Conservation (phyloP, 1,140 invertebrate genomes). For the Tetramorium parvispinum region DNA sequence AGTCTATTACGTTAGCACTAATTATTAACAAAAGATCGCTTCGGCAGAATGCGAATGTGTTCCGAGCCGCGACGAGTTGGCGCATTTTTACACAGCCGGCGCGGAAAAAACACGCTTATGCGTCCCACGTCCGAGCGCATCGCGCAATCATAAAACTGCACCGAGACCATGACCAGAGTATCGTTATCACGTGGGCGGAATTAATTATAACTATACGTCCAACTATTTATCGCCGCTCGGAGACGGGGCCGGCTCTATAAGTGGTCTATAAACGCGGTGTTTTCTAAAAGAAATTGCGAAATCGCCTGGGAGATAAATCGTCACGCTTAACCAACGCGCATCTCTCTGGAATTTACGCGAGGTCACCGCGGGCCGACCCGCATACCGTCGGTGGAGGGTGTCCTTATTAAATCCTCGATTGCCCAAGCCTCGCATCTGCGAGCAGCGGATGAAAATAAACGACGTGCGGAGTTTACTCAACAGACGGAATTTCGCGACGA, state of each 20-base stretch:
- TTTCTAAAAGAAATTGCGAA: constrained; percentile 32
- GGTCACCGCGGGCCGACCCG: neutral
- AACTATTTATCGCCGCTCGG: constrained; percentile 5
- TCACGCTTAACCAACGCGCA: constrained; percentile 3
- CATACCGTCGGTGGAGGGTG: constrained; percentile 3
- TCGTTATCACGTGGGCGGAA: constrained; percentile 35
- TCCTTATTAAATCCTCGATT: constrained; percentile 33
- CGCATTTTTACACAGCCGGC: constrained; percentile 4
- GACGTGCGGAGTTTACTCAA: neutral
- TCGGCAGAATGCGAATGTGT: neutral
- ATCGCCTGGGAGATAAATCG: constrained; percentile 37
- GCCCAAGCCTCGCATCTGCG: neutral
- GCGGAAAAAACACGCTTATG: constrained; percentile 1
- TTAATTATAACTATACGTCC: constrained; percentile 17
- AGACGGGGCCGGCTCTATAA: neutral
- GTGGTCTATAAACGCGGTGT: neutral
- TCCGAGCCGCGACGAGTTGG: neutral
- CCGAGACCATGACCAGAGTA: neutral
- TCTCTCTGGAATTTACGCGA: constrained; percentile 24
- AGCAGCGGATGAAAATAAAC: neutral
- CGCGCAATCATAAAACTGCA: neutral
- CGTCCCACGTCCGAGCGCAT: constrained; percentile 13
- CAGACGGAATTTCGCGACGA: neutral
- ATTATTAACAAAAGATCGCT: neutral
- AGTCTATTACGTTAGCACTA: neutral